phyloP scores from a whole-genome alignment of 1,140 invertebrate genomes.

The Dreissena rostriformis region DNA sequence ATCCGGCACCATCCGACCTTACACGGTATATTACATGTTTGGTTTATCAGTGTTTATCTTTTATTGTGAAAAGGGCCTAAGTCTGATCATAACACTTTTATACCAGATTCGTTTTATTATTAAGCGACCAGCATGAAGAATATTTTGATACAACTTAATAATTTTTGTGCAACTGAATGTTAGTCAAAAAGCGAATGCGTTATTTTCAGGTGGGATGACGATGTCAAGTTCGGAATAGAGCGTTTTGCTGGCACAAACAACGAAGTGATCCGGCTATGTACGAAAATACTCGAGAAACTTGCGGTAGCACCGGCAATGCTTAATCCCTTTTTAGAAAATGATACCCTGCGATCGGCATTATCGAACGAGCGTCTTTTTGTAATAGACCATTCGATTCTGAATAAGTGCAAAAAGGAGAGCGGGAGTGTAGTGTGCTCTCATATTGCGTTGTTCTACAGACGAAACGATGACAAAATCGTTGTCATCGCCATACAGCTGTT shows the following conservation, averaged over 20 bases:
- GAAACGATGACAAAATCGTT: slow-evolving; percentile 72
- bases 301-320: slow-evolving; percentile 31
- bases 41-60: no score
- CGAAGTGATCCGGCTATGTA: slow-evolving; percentile 75
- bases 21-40: no score
- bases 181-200: background rate
- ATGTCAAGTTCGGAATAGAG: background rate
- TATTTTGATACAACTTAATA: no score
- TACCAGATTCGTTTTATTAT: no score
- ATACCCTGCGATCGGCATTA: slow-evolving; percentile 22
- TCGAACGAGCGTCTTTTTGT: slow-evolving; percentile 37
- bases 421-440: slow-evolving; percentile 58
- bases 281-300: slow-evolving; percentile 76
- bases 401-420: background rate
- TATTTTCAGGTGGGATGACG: background rate
- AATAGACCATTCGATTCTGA: slow-evolving; percentile 36
- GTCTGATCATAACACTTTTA: no score
- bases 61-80: no score
- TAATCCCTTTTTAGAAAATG: slow-evolving; percentile 32
- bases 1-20: no score
- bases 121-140: no score
- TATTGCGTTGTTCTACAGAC: slow-evolving; percentile 77
- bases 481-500: slow-evolving; percentile 80
- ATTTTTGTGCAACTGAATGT: no score
- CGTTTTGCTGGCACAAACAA: background rate